Evolutionary conservation across 2,888 invertebrate species (phyloP).

Genomic region (Epinotia nisella): DNA sequence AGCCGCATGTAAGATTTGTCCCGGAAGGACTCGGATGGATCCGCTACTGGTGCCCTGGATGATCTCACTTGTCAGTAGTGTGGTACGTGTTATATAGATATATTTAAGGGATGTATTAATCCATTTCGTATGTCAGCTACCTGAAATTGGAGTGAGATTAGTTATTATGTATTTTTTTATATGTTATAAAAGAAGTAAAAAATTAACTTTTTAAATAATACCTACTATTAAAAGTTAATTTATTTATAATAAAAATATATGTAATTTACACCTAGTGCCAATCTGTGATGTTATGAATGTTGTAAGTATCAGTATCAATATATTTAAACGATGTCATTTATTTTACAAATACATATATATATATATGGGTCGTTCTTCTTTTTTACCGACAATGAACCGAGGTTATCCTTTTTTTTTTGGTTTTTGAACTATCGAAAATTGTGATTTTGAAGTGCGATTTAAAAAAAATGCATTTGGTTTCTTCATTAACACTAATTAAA

Average conservation of each 20-base stretch:
- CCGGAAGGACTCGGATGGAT: too few species aligned
- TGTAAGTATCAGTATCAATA: conserved; percentile 25
- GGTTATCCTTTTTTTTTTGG: too few species aligned
- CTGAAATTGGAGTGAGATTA: background rate
- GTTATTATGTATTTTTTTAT: background rate
- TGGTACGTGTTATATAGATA: background rate
- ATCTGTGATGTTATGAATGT: conserved; percentile 62
- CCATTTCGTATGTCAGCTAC: background rate
- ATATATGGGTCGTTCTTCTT: too few species aligned
- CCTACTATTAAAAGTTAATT: background rate
- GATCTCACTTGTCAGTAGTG: background rate
- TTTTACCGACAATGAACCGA: too few species aligned
- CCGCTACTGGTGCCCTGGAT: too few species aligned
- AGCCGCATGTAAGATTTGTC: too few species aligned
- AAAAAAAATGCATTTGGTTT: too few species aligned
- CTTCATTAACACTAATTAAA: too few species aligned
- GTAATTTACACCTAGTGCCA: conserved; percentile 53
- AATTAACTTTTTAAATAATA: background rate
- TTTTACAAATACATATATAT: background rate
- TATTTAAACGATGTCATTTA: background rate
- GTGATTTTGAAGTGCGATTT: too few species aligned
- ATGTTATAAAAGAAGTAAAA: background rate
- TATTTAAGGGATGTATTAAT: background rate
- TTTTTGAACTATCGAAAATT: too few species aligned
- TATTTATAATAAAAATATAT: background rate